These are phyloP conservation scores for Masticophis lateralis DNA, from an alignment of 2,797 vertebrate genomes.

Conservation along the genomic window DNA sequence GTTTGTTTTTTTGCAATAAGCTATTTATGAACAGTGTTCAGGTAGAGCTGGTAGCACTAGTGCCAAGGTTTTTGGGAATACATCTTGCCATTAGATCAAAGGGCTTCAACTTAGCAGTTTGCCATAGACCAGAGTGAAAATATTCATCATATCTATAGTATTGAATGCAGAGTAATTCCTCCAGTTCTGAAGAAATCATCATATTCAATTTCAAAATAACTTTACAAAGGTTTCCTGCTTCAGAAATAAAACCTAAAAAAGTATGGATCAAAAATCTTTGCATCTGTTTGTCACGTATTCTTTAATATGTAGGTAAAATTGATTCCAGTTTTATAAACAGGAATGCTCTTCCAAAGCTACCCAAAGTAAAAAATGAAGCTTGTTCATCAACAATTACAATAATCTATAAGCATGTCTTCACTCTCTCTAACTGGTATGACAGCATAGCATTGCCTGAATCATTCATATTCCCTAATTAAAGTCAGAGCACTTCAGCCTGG, in stretches of 20 bases:
- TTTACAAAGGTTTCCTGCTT: background rate
- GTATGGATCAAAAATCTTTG: background rate
- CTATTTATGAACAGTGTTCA: background rate
- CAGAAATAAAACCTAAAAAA: background rate
- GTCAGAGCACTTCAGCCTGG: background rate
- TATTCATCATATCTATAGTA: background rate
- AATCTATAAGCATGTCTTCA: background rate
- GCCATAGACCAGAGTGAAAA: background rate
- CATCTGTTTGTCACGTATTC: background rate
- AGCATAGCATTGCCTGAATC: background rate
- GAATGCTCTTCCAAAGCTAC: background rate
- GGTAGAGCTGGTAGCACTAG: background rate
- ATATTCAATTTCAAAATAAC: background rate
- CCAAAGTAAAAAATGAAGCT: background rate
- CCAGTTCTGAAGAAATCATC: background rate
- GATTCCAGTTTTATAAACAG: background rate
- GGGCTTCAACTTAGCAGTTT: background rate
- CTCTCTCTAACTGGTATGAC: background rate
- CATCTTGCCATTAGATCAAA: background rate
- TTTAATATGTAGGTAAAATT: background rate
- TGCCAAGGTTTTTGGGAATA: background rate
- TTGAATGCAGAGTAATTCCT: background rate
- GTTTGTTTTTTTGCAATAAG: background rate
- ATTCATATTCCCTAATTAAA: constrained; percentile 10
- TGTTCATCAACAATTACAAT: background rate